Percentiles rank a stretch among this genome's conserved stretches.
Evolutionary conservation across 2,888 invertebrate genomes (phyloP).

Genomic region (Anaspis maculata): DNA sequence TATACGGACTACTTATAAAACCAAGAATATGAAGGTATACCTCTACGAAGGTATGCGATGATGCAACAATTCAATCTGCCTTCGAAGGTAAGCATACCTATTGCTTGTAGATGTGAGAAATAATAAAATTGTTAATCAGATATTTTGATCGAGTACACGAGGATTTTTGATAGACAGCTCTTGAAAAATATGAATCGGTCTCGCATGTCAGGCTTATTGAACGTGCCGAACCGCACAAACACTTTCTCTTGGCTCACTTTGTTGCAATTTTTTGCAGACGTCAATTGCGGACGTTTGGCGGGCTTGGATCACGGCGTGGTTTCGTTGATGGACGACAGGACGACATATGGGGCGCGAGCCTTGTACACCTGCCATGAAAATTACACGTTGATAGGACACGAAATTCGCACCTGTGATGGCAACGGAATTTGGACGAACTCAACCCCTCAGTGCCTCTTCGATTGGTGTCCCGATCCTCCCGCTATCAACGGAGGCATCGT

Average conservation of each 20-base stretch:
- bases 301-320: slow-evolving; percentile 67
- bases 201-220: too few species aligned
- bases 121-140: too few species aligned
- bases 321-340: slow-evolving; percentile 57
- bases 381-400: slow-evolving; percentile 72
- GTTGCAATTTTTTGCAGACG: slow-evolving; percentile 55
- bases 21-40: too few species aligned
- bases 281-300: slow-evolving; percentile 67
- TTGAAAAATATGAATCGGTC: too few species aligned
- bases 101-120: too few species aligned
- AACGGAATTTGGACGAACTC: slow-evolving; percentile 71
- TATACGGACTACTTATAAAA: too few species aligned
- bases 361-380: slow-evolving; percentile 75
- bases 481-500: slow-evolving; percentile 69
- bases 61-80: too few species aligned
- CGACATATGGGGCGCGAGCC: slow-evolving; percentile 71
- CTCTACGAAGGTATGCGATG: too few species aligned
- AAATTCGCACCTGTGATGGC: slow-evolving; percentile 62
- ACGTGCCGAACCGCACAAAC: too few species aligned
- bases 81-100: too few species aligned
- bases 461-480: slow-evolving; percentile 83
- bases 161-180: too few species aligned
- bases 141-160: too few species aligned
- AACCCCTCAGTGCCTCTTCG: slow-evolving; percentile 72
- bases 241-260: background rate